A percentile compares a stretch with the other conserved stretches of the same genome.
These are phyloP conservation scores for Callitettix versicolor DNA, from an alignment of 1,140 invertebrate genomes.

Conservation along the genomic window DNA sequence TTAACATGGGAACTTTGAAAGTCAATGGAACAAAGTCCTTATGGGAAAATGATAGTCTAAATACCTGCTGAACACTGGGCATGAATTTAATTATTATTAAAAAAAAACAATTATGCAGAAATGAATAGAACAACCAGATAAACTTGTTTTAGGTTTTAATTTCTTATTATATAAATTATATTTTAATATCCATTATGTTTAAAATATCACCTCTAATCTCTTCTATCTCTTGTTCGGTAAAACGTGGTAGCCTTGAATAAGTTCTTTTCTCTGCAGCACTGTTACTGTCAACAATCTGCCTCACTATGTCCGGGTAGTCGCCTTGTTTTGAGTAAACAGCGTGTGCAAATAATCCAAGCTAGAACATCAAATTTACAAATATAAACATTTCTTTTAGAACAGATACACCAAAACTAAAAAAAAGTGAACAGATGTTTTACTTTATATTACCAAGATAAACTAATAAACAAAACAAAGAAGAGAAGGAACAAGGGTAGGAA, in stretches of 20 bases:
- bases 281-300: constrained; percentile 36
- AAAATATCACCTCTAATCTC: no score
- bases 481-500: no score
- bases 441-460: not conserved
- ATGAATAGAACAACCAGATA: no score
- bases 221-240: constrained; percentile 42
- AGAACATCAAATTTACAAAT: constrained; percentile 1
- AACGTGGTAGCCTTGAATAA: constrained; percentile 44
- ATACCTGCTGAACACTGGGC: no score
- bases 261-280: constrained; percentile 42
- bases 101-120: no score
- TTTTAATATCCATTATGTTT: constrained; percentile 28
- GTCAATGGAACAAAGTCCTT: no score
- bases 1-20: no score
- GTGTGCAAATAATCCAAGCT: constrained; percentile 40
- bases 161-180: no score
- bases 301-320: constrained; percentile 47
- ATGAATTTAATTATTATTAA: no score
- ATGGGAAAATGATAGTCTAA: no score
- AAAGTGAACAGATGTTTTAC: not conserved
- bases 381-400: not conserved
- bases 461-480: no score
- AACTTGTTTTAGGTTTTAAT: not conserved
- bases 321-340: constrained; percentile 46
- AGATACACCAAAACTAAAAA: not conserved